These are phyloP conservation scores for Aspidapion aeneum DNA, from an alignment of 2,888 invertebrate species.

Conservation along the genomic window DNA sequence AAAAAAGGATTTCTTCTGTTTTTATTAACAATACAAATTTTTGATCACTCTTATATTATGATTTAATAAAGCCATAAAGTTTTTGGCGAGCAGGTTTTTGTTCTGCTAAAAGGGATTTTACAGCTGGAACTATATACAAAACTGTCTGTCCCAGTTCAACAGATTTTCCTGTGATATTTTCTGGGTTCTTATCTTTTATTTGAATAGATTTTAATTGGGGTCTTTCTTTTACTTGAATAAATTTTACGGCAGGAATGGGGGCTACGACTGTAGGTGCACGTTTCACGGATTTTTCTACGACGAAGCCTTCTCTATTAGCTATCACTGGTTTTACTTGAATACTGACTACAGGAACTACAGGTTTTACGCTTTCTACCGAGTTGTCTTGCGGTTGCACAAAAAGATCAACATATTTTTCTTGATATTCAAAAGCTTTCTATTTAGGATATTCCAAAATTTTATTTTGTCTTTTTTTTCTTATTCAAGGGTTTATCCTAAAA, in stretches of 20 bases:
- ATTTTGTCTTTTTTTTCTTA: conserved; percentile 27
- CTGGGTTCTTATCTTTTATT: neutral
- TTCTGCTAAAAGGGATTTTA: conserved; percentile 1
- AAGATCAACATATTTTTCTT: conserved; percentile 10
- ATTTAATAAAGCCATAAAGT: conserved; percentile 46
- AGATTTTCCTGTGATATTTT: neutral
- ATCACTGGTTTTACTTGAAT: too few species aligned
- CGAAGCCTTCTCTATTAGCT: too few species aligned
- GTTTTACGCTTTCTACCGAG: neutral
- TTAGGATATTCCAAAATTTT: conserved; percentile 20
- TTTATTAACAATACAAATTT: too few species aligned
- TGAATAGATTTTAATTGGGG: neutral
- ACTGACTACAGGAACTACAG: neutral
- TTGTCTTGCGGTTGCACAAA: neutral
- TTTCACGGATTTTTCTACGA: too few species aligned
- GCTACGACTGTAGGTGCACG: too few species aligned
- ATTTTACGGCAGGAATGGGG: too few species aligned
- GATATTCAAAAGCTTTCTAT: conserved; percentile 11
- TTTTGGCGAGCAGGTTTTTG: conserved; percentile 17
- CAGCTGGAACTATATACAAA: neutral
- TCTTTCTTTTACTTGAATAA: too few species aligned
- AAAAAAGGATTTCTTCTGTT: too few species aligned
- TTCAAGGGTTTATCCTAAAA: conserved; percentile 20
- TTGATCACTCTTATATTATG: too few species aligned
- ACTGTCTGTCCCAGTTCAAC: neutral